A percentile compares a stretch with the other conserved stretches of the same genome.
Evolutionary conservation across 2,888 invertebrate genomes (phyloP).

Genomic region (Caenorhabditis zanzibari): DNA sequence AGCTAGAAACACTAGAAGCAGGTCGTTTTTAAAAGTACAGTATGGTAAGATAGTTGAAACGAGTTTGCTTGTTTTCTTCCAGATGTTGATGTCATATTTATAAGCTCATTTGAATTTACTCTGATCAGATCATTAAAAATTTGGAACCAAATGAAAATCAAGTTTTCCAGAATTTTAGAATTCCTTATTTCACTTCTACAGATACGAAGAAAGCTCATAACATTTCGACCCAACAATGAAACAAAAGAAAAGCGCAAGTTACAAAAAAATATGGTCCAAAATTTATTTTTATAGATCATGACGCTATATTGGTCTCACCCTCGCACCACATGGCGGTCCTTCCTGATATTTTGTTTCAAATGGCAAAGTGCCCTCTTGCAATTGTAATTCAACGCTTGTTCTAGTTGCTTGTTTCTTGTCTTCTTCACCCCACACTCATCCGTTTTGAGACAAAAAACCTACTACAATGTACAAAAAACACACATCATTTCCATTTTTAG

Average conservation of each 20-base stretch:
- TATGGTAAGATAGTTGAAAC: too few species aligned
- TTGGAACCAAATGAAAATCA: too few species aligned
- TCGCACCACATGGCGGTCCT: slow-evolving; percentile 20
- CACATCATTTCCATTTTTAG: slow-evolving; percentile 40
- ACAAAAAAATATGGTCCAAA: not conserved
- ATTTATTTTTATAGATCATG: slow-evolving; percentile 15
- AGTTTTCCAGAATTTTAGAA: too few species aligned
- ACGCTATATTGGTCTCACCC: slow-evolving; percentile 35
- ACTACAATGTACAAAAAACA: slow-evolving; percentile 27
- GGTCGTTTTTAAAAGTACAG: too few species aligned
- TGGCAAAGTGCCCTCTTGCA: slow-evolving; percentile 48
- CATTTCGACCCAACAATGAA: too few species aligned
- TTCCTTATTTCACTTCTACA: too few species aligned
- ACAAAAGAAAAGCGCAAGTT: not conserved
- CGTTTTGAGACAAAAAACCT: not conserved
- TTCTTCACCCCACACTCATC: not conserved
- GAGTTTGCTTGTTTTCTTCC: too few species aligned
- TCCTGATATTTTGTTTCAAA: slow-evolving; percentile 58
- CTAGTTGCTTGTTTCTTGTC: slow-evolving; percentile 28
- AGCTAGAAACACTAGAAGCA: too few species aligned
- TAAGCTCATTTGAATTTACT: too few species aligned
- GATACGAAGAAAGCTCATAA: too few species aligned
- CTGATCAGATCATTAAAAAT: too few species aligned
- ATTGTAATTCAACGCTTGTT: slow-evolving; percentile 62
- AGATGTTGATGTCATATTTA: too few species aligned